Conservation (phyloP, 2,888 invertebrate species). For the Neoascia interrupta region DNA sequence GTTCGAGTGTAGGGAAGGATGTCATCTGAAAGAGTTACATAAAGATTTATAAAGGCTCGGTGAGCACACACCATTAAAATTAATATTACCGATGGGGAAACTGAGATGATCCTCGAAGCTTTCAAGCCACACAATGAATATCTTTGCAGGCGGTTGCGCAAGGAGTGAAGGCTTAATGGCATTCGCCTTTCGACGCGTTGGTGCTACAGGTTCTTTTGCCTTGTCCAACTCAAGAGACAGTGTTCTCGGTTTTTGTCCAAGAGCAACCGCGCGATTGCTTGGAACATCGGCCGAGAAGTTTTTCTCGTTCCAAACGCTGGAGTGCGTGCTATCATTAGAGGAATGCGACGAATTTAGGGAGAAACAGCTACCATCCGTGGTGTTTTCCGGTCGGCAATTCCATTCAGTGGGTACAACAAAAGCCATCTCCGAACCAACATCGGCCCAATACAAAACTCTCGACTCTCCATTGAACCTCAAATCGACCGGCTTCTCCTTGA, state of each 20-base stretch:
- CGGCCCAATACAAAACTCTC: constrained; percentile 96
- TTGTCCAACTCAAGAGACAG: constrained; percentile 84
- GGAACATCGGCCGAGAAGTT: constrained; percentile 66
- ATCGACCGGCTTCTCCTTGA: constrained; percentile 81
- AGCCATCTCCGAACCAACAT: constrained; percentile 95
- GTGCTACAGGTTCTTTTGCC: constrained; percentile 82
- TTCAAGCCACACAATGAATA: constrained; percentile 97
- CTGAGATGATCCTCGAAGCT: constrained; percentile 95
- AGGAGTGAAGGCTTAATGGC: constrained; percentile 81
- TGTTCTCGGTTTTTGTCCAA: constrained; percentile 83
- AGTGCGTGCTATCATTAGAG: constrained; percentile 72
- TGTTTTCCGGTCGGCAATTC: constrained; percentile 79
- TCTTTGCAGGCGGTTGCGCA: constrained; percentile 85
- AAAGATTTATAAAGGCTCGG: neutral
- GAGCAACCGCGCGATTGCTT: constrained; percentile 67
- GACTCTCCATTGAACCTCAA: constrained; percentile 90
- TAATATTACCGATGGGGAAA: constrained; percentile 89
- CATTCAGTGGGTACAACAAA: constrained; percentile 91
- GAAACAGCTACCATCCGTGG: constrained; percentile 80
- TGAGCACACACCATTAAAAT: neutral
- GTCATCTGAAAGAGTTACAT: constrained; percentile 82
- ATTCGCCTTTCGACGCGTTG: constrained; percentile 81
- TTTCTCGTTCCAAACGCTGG: constrained; percentile 71
- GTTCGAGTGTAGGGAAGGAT: constrained; percentile 89
- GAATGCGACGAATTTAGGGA: constrained; percentile 75